These are phyloP conservation scores for Austrolebias charrua DNA, from an alignment of 2,797 vertebrate genomes.

Conservation along the genomic window DNA sequence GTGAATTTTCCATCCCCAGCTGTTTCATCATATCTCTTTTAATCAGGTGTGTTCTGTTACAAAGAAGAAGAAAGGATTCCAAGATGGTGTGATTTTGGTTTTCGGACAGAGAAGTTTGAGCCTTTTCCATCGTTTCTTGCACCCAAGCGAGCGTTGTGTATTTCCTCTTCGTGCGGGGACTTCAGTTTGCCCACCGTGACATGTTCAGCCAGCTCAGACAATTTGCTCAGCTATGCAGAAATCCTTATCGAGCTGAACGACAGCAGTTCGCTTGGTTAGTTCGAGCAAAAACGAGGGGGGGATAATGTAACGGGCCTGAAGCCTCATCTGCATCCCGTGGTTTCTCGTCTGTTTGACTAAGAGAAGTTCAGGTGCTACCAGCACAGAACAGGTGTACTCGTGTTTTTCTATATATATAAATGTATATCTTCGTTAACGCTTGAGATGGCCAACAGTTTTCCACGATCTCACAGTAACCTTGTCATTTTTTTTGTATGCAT, in stretches of 20 bases:
- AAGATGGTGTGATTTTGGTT: no score
- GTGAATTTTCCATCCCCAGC: conserved; percentile 48
- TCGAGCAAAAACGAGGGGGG: conserved; percentile 17
- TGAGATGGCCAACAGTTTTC: conserved; percentile 63
- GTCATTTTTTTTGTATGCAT: conserved; percentile 82
- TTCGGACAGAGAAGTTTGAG: conserved; percentile 12
- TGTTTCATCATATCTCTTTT: conserved; percentile 35
- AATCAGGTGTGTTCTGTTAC: conserved; percentile 9
- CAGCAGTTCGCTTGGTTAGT: conserved; percentile 29
- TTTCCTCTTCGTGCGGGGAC: conserved; percentile 41
- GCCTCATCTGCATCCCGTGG: conserved; percentile 18
- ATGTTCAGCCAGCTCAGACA: conserved; percentile 39
- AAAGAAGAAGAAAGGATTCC: no score
- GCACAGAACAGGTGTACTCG: conserved; percentile 73
- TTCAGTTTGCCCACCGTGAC: conserved; percentile 43
- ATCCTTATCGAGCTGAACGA: conserved; percentile 33
- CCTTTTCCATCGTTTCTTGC: conserved; percentile 32
- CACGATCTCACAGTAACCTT: conserved; percentile 58
- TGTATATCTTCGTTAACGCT: conserved; percentile 59
- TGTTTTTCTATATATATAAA: conserved; percentile 72
- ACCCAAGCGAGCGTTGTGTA: conserved; percentile 43
- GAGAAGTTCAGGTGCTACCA: conserved; percentile 79
- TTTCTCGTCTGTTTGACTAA: conserved; percentile 33
- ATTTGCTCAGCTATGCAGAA: conserved; percentile 51
- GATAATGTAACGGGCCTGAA: conserved; percentile 26